Evolutionary conservation across 1,140 invertebrate species (phyloP).

Genomic region (Drosophila bocki): DNA sequence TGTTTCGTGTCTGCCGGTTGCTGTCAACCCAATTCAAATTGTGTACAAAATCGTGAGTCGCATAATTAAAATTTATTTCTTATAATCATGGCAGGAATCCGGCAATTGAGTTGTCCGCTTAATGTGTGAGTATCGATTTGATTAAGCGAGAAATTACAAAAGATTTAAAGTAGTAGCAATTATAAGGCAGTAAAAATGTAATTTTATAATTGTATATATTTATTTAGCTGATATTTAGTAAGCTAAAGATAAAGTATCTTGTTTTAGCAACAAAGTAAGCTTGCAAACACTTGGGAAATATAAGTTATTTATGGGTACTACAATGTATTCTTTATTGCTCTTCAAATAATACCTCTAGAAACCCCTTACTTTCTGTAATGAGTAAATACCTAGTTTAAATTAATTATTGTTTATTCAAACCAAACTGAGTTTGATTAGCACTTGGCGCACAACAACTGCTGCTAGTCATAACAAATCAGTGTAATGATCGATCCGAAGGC

Average conservation of each 20-base stretch:
- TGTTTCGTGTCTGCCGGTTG: slow-evolving; percentile 39
- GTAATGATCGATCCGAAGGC: slow-evolving; percentile 29
- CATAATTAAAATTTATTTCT: slow-evolving; percentile 80
- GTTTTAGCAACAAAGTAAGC: too few relatives aligned
- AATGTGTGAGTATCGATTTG: slow-evolving; percentile 11
- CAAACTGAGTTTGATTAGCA: slow-evolving; percentile 36
- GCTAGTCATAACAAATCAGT: slow-evolving; percentile 28
- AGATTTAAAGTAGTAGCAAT: background rate
- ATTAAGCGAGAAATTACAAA: slow-evolving; percentile 34
- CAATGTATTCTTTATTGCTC: too few relatives aligned
- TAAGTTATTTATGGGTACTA: too few relatives aligned
- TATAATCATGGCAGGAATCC: slow-evolving; percentile 62
- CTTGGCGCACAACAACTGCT: slow-evolving; percentile 12
- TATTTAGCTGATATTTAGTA: background rate
- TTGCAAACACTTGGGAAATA: background rate
- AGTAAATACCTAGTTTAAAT: slow-evolving; percentile 14
- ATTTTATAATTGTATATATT: background rate
- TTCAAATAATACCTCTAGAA: background rate
- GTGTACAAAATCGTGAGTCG: slow-evolving; percentile 79
- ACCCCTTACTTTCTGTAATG: slow-evolving; percentile 4
- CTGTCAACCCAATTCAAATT: slow-evolving; percentile 83
- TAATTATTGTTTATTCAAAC: slow-evolving; percentile 47
- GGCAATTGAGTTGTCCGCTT: slow-evolving; percentile 68
- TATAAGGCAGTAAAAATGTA: background rate
- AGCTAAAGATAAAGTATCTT: background rate